A percentile compares a stretch with the other conserved stretches of the same genome.
Evolutionary conservation across 2,113 vertebrate genomes (phyloP).

Genomic region (Electrona antarctica): DNA sequence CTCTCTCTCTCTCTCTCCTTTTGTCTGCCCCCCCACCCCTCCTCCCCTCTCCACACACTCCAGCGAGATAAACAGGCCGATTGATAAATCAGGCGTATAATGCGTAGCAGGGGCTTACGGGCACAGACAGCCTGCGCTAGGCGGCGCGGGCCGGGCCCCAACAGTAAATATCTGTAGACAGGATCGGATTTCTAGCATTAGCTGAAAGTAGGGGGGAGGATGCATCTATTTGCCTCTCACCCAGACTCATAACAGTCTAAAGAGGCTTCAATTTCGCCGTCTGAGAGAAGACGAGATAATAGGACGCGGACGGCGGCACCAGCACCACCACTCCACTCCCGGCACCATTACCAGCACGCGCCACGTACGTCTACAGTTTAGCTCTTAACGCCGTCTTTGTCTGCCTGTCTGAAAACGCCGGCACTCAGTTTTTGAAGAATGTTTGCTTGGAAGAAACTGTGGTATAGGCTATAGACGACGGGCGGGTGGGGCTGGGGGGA

Average conservation of each 20-base stretch:
- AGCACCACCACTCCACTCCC: slow-evolving; percentile 43
- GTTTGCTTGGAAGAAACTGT: slow-evolving; percentile 23
- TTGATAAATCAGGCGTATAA: slow-evolving; percentile 78
- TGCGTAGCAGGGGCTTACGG: slow-evolving; percentile 67
- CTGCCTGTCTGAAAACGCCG: slow-evolving; percentile 49
- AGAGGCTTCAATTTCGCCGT: slow-evolving; percentile 74
- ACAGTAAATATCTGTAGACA: slow-evolving; percentile 78
- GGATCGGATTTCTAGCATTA: slow-evolving; percentile 75
- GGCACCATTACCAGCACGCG: slow-evolving; percentile 66
- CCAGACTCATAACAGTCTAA: slow-evolving; percentile 67
- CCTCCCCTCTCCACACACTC: slow-evolving; percentile 34
- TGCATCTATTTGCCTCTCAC: slow-evolving; percentile 75
- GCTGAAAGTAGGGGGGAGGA: slow-evolving; percentile 54
- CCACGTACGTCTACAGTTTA: slow-evolving; percentile 40
- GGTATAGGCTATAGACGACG: too few relatives aligned
- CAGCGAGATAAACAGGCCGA: slow-evolving; percentile 71
- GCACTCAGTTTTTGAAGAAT: slow-evolving; percentile 46
- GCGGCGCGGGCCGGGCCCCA: slow-evolving; percentile 49
- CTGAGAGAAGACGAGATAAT: slow-evolving; percentile 74
- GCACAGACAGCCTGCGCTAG: slow-evolving; percentile 56
- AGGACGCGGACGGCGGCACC: slow-evolving; percentile 76
- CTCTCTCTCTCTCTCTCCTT: slow-evolving; percentile 42
- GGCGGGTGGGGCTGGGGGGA: too few relatives aligned
- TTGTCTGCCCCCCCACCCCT: slow-evolving; percentile 7
- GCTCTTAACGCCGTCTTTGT: slow-evolving; percentile 49